Evolutionary conservation across 2,797 vertebrate species (phyloP).

Genomic region (Mallotus villosus): DNA sequence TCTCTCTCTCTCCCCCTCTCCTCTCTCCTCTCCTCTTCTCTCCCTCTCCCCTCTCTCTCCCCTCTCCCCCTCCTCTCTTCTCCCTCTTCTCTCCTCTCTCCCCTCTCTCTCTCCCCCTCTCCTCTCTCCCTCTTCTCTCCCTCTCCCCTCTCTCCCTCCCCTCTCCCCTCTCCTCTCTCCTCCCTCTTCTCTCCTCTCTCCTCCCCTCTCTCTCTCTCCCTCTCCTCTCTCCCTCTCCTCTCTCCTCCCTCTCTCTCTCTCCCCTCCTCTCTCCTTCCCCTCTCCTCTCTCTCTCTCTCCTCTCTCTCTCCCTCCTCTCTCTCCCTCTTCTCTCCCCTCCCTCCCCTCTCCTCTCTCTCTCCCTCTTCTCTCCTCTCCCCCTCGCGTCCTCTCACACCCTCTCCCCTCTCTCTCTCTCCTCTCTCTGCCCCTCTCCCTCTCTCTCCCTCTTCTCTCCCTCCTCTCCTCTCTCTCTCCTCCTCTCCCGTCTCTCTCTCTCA

Average conservation of each 20-base stretch:
- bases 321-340: conserved; percentile 10
- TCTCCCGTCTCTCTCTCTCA: too few species aligned
- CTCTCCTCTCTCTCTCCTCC: too few species aligned
- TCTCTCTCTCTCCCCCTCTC: too few species aligned
- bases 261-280: too few species aligned
- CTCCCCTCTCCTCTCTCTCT: too few species aligned
- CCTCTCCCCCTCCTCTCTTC: conserved; percentile 7
- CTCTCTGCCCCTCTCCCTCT: too few species aligned
- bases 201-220: conserved; percentile 27
- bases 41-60: neutral
- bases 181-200: conserved; percentile 15
- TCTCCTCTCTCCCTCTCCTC: conserved; percentile 12
- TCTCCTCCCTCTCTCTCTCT: conserved; percentile 21
- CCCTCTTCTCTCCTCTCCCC: too few species aligned
- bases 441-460: too few species aligned
- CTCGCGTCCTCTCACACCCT: too few species aligned
- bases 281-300: too few species aligned
- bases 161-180: conserved; percentile 11
- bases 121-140: neutral
- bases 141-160: neutral
- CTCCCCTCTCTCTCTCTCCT: too few species aligned
- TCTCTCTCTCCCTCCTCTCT: neutral
- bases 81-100: conserved; percentile 12
- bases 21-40: neutral
- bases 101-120: neutral